Percentiles rank a stretch among this genome's conserved stretches.
phyloP scores from a whole-genome alignment of 2,888 invertebrate species.

The Serripes groenlandicus region DNA sequence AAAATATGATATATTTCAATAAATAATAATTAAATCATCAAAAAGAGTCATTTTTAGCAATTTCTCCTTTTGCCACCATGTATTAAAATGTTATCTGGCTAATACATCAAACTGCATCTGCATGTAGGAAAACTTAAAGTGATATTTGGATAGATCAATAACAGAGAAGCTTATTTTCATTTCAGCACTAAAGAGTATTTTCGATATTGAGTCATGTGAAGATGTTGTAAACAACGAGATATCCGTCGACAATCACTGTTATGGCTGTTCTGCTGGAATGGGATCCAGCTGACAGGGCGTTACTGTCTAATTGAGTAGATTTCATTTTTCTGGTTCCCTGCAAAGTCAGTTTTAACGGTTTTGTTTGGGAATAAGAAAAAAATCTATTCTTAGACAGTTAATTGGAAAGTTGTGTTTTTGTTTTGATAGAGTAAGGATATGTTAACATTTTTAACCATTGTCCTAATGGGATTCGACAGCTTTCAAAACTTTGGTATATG shows the following conservation, averaged over 20 bases:
- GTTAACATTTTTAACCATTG: neutral
- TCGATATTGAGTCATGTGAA: conserved; percentile 70
- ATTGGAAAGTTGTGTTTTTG: neutral
- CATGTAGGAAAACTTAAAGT: too few relatives aligned
- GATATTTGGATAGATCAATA: too few relatives aligned
- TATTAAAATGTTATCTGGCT: neutral
- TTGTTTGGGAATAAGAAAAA: too few relatives aligned
- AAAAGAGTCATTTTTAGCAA: neutral
- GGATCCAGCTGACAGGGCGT: conserved; percentile 81
- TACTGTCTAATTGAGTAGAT: conserved; percentile 67
- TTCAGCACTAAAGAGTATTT: conserved; percentile 60
- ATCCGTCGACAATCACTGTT: conserved; percentile 76
- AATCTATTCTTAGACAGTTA: neutral
- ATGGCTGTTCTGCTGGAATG: conserved; percentile 78
- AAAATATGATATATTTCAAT: too few relatives aligned
- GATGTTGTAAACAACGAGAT: conserved; percentile 67
- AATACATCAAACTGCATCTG: neutral
- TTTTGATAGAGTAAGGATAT: neutral
- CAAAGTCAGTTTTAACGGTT: too few relatives aligned
- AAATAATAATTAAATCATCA: too few relatives aligned
- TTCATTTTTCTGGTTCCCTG: neutral
- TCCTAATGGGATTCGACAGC: neutral
- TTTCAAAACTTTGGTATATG: neutral
- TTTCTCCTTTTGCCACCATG: too few relatives aligned
- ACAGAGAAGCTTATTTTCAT: too few relatives aligned